A percentile compares a stretch with the other conserved stretches of the same genome.
Conservation (phyloP, 2,113 vertebrate species). For the Pachyramphus minor region DNA sequence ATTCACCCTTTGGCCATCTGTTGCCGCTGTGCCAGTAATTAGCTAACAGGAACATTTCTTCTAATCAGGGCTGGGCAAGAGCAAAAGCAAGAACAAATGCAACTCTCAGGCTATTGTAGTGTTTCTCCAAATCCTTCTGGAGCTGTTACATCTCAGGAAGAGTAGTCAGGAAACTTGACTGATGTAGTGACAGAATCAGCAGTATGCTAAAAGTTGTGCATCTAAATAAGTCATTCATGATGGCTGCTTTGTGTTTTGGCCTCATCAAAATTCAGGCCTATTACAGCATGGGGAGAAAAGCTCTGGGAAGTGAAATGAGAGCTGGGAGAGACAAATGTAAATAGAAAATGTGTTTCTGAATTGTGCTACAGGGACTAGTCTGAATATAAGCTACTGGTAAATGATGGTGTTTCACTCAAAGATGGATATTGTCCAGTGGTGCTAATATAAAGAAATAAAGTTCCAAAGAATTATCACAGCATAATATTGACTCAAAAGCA, state of each 20-base stretch:
- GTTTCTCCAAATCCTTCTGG: conserved; percentile 31
- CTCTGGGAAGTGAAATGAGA: conserved; percentile 31
- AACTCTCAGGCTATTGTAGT: neutral
- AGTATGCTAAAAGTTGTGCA: conserved; percentile 35
- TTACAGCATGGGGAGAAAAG: conserved; percentile 25
- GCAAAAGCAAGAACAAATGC: conserved; percentile 47
- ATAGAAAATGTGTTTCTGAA: conserved; percentile 41
- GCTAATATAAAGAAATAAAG: conserved; percentile 29
- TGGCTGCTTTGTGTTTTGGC: conserved; percentile 38
- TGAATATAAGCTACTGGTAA: conserved; percentile 44
- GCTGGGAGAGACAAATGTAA: conserved; percentile 36
- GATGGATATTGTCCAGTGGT: conserved; percentile 36
- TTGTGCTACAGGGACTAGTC: conserved; percentile 30
- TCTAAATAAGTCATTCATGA: conserved; percentile 51
- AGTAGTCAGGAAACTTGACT: conserved; percentile 48
- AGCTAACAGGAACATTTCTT: conserved; percentile 58
- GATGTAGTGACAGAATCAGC: conserved; percentile 35
- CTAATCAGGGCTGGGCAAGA: conserved; percentile 27
- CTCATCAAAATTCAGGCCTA: conserved; percentile 56
- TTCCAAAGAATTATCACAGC: conserved; percentile 32
- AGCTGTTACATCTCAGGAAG: neutral
- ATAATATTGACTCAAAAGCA: conserved; percentile 26
- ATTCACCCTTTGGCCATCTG: neutral
- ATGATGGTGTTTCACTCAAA: conserved; percentile 34
- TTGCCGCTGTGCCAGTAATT: conserved; percentile 68